Percentiles rank a stretch among this genome's conserved stretches.
phyloP scores from a whole-genome alignment of 1,140 invertebrate genomes.

The Mercenaria mercenaria region DNA sequence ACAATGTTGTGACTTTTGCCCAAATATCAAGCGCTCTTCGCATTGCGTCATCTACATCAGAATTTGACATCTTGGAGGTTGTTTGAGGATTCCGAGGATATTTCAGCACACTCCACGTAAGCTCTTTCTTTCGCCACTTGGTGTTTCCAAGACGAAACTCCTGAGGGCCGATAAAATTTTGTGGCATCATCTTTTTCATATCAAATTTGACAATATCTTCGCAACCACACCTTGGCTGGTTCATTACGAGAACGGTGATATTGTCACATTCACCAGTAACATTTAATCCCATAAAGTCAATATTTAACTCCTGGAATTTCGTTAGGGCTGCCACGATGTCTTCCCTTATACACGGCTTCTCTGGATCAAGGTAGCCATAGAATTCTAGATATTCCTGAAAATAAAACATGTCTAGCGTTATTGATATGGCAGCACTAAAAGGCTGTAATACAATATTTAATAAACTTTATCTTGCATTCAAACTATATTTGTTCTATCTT shows the following conservation, averaged over 20 bases:
- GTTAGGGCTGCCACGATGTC: slow-evolving; percentile 35
- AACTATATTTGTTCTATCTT: too few relatives aligned
- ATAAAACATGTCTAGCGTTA: not conserved
- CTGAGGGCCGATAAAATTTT: slow-evolving; percentile 44
- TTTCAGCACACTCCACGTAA: slow-evolving; percentile 46
- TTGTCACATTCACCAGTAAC: slow-evolving; percentile 48
- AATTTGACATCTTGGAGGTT: not conserved
- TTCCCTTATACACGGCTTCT: slow-evolving; percentile 23
- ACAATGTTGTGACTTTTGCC: slow-evolving; percentile 30
- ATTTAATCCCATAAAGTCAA: not conserved
- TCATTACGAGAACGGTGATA: slow-evolving; percentile 30
- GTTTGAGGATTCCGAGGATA: slow-evolving; percentile 10
- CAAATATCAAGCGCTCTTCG: slow-evolving; percentile 46
- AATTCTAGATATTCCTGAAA: slow-evolving; percentile 38
- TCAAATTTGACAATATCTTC: slow-evolving; percentile 53
- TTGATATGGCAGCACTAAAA: too few relatives aligned
- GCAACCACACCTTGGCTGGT: slow-evolving; percentile 45
- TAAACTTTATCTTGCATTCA: too few relatives aligned
- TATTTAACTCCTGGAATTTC: slow-evolving; percentile 42
- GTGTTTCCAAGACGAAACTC: slow-evolving; percentile 21
- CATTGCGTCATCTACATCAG: slow-evolving; percentile 57
- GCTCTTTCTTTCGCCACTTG: slow-evolving; percentile 23
- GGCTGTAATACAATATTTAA: too few relatives aligned
- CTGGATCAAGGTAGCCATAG: slow-evolving; percentile 43
- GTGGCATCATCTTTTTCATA: slow-evolving; percentile 44